Evolutionary conservation across 37 sponge, comb jelly and placozoan genomes (phyloP), one percentile per base, ranked within the genome.

Genomic region (Ianthella basta): DNA sequence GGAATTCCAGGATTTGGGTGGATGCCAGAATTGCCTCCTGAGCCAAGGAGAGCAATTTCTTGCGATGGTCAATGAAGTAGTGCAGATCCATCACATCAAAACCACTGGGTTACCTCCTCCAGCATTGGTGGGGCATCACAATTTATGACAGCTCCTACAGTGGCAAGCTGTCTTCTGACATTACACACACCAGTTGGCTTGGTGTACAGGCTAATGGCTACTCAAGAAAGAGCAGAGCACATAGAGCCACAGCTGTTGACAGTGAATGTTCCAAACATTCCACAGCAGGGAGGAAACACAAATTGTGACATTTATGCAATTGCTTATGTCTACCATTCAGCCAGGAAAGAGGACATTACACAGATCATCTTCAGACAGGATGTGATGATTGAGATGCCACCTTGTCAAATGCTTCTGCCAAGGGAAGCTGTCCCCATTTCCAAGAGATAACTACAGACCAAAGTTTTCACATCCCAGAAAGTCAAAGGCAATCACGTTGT

Each of bases 291-390:
- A 27, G 68, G 29, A 13, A 25, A 23, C 68, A 66, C 68, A 66
- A n/a, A 54, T 53, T 79, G 80, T 79, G 80, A 55, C 15, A 4
- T 79, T 23, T 44, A 50, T 79, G 80, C 80, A 24, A 79, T 79
- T 41, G 80, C 80, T 5, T 79, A 24, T 50, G 68, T n/a, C 25
- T 66, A 25, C 68, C 68, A 66, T 66, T 19, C 68, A 14, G 68
- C 68, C 23, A 66, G 27, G 68, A n/a, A n/a, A n/a, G 68, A 66
- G 15, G 68, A 66, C 23, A 23, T 44, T 1, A 24, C 53, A 39
- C n/a, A 53, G 30, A 79, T 40, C 5, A 24, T 24, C 21, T 79
- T 79, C 55, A 6, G 12, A 18, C 80, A 79, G 55, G 80, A 39
- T n/a, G n/a, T n/a, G n/a, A 1, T 8, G 1, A 24, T 30, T 79